Percentiles rank a stretch among this genome's conserved stretches.
These are phyloP conservation scores for Parazoanthus atlanticus DNA, from an alignment of 92 coral and sea anemone genomes.

Conservation along the genomic window DNA sequence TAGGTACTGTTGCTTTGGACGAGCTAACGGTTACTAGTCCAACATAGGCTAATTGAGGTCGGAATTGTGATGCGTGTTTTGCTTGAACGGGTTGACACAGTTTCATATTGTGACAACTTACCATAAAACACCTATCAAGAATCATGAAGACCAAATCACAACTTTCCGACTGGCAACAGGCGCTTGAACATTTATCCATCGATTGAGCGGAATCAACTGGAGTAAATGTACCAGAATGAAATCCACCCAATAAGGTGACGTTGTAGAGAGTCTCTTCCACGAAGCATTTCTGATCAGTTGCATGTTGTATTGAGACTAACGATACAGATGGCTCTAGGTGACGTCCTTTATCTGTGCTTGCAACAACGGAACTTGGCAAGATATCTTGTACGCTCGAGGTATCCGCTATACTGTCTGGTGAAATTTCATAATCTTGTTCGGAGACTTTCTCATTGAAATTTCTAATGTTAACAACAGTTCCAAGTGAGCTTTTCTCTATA, in stretches of 20 bases:
- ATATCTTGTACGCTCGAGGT: neutral
- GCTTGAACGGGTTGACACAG: conserved; percentile 66
- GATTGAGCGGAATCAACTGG: conserved; percentile 61
- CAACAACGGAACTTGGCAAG: neutral
- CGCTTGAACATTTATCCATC: conserved; percentile 66
- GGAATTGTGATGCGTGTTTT: conserved; percentile 41
- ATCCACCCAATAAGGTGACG: conserved; percentile 80
- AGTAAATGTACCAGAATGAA: conserved; percentile 72
- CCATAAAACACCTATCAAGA: conserved; percentile 76
- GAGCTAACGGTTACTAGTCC: conserved; percentile 26
- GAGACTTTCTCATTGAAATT: too few species aligned
- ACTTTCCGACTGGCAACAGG: conserved; percentile 63
- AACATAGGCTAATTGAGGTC: conserved; percentile 59
- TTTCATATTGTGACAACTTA: conserved; percentile 50
- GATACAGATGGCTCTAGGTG: too few species aligned
- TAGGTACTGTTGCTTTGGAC: neutral
- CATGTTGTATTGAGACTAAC: neutral
- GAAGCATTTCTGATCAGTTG: conserved; percentile 31
- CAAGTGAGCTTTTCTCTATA: neutral
- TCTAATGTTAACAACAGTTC: neutral
- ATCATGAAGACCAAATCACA: conserved; percentile 84
- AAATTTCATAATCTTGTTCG: too few species aligned
- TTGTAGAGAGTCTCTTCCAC: conserved; percentile 47
- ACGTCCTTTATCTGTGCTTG: neutral
- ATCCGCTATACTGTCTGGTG: neutral